Conservation (phyloP, 2,113 vertebrate genomes). For the Mastomys natalensis region DNA sequence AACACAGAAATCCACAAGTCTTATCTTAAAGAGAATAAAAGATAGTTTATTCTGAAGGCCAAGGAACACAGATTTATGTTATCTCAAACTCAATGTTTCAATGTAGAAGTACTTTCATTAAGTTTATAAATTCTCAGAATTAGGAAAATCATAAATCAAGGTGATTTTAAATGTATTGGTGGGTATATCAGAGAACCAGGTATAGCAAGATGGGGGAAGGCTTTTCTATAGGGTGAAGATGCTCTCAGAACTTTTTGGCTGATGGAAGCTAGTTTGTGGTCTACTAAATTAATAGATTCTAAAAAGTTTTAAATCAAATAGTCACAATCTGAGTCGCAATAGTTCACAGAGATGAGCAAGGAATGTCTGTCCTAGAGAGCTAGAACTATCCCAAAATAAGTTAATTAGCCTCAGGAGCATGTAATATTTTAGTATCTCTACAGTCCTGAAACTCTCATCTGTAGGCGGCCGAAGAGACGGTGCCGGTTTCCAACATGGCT, state of each 20-base stretch:
- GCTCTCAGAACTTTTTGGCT: neutral
- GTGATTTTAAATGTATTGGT: neutral
- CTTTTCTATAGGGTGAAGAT: neutral
- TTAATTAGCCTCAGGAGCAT: neutral
- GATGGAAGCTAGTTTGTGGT: neutral
- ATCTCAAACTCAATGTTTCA: neutral
- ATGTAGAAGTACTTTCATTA: neutral
- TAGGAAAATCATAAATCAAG: neutral
- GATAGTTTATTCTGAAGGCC: neutral
- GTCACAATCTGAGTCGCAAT: neutral
- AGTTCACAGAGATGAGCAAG: neutral
- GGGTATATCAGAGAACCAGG: neutral
- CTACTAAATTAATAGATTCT: neutral
- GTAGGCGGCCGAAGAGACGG: too few species aligned
- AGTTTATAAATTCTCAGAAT: neutral
- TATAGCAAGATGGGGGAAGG: neutral
- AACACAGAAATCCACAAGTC: neutral
- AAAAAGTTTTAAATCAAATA: neutral
- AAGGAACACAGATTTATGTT: neutral
- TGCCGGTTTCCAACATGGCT: too few species aligned
- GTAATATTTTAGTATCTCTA: neutral
- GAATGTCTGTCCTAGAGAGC: neutral
- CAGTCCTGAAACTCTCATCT: neutral
- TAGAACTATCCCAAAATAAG: neutral
- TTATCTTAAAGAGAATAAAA: neutral